Base-by-base conservation (phyloP, 2,888 invertebrate genomes). In the Aleiodes alternator region DNA sequence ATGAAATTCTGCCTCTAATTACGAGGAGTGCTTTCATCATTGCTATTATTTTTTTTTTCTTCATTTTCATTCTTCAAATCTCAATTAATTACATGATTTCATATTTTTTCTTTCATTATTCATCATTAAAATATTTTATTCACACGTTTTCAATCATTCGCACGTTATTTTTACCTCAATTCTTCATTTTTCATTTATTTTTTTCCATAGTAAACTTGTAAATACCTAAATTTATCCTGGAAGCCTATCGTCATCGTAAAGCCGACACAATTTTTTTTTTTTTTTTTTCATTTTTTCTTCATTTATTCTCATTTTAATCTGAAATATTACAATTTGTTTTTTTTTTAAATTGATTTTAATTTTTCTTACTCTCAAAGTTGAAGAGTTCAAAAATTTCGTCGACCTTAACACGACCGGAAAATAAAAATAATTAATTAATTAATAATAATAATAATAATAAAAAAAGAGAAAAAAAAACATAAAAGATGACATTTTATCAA, bases 161-260 rank as follows among this genome's bases (percentile, higher is more conserved):
- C 68, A 50, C 34, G 43, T 43, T 43, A 43, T 71, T 23, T 23
- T 23, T 57, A 29, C 16, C 55, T 69, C 77, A 73, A 53, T 48
- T 16, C 86, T 86, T 86, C 85, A 83, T 84, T 84, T 84, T 23
- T 23, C 23, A 1, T 23, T 23, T 23, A 1, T 23, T 23, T 82
- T 83, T 82, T 85, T 86, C 84, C 80, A 84, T 87, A 87, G 84
- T 86, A 85, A 86, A 85, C 34, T 23, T 69, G 61, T 51, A 66
- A 66, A 86, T 86, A 87, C 83, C 85, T 87, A 87, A 87, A 87
- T 84, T 88, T 87, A 87, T 87, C 86, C 86, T 89, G 88, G 89
- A 89, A 89, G 88, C 88, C 87, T 88, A 87, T 86, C 86, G 71
- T 80, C 76, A 75, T 75, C 76, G 71, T 75, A 71, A 72, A 77